Evolutionary conservation across 2,113 vertebrate genomes (phyloP).

Genomic region (Stigmatopora nigra): DNA sequence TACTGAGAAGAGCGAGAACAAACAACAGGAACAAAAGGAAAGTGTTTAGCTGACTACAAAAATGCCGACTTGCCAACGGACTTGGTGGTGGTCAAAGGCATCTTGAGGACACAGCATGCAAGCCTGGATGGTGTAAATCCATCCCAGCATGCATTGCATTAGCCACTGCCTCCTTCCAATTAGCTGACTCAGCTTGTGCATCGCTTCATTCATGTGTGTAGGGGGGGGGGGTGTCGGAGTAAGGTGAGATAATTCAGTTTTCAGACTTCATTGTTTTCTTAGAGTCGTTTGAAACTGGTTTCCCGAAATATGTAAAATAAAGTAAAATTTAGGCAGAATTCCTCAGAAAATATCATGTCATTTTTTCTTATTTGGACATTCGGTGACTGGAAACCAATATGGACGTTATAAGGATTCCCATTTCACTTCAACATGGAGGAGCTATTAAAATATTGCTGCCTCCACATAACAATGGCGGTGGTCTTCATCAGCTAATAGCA

Average conservation of each 20-base stretch:
- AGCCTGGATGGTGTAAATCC: not conserved
- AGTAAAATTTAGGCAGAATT: not conserved
- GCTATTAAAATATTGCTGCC: constrained; percentile 2
- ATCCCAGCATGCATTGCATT: constrained; percentile 1
- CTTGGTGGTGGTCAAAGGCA: constrained; percentile 3
- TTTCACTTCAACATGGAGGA: not conserved
- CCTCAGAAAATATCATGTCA: not conserved
- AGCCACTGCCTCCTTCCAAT: not conserved
- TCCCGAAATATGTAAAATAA: no score
- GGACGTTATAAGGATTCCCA: not conserved
- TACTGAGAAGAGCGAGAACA: not conserved
- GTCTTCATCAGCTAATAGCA: constrained; percentile 2
- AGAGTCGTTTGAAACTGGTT: no score
- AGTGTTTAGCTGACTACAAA: not conserved
- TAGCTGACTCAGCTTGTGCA: constrained; percentile 2
- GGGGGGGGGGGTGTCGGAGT: not conserved
- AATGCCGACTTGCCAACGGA: not conserved
- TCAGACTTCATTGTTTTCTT: not conserved
- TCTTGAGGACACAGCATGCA: constrained; percentile 5
- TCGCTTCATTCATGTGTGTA: not conserved
- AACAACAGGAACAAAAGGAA: not conserved
- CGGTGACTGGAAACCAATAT: not conserved
- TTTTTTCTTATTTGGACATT: constrained; percentile 4
- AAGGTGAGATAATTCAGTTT: not conserved
- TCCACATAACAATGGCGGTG: not conserved